These are phyloP conservation scores for Poeciliopsis occidentalis DNA, from an alignment of 2,113 vertebrate genomes.

Conservation along the genomic window DNA sequence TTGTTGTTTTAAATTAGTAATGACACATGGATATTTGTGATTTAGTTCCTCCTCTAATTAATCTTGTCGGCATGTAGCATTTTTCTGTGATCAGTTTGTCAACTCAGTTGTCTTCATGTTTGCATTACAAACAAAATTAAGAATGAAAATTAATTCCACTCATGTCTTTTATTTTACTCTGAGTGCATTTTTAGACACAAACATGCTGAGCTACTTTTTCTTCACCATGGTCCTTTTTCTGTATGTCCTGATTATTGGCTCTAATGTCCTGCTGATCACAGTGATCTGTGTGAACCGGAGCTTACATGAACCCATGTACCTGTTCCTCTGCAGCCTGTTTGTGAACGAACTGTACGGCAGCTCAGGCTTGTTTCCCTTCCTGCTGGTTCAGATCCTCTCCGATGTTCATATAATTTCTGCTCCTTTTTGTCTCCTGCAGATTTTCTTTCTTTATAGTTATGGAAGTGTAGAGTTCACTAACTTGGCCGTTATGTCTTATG, in stretches of 20 bases:
- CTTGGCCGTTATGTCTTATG: slow-evolving; percentile 44
- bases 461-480: neutral
- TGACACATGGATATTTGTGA: too few relatives aligned
- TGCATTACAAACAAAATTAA: neutral
- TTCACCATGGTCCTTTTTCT: neutral
- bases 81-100: too few relatives aligned
- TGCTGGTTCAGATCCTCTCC: too few relatives aligned
- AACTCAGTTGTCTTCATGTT: too few relatives aligned
- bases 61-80: too few relatives aligned
- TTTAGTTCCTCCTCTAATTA: too few relatives aligned
- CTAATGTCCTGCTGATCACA: slow-evolving; percentile 18
- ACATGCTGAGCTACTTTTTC: neutral
- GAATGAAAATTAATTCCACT: neutral
- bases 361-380: too few relatives aligned
- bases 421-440: slow-evolving; percentile 1
- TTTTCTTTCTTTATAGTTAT: slow-evolving; percentile 6
- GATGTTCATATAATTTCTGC: neutral
- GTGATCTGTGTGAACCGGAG: slow-evolving; percentile 57
- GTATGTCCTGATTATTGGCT: slow-evolving; percentile 2
- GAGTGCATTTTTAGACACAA: neutral
- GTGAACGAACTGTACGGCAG: too few relatives aligned
- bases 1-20: too few relatives aligned
- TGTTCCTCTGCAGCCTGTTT: slow-evolving; percentile 57
- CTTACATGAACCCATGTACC: slow-evolving; percentile 75
- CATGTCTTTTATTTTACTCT: slow-evolving; percentile 7